A percentile compares a stretch with the other conserved stretches of the same genome.
These are phyloP conservation scores for Limnothrissa miodon DNA, from an alignment of 2,113 vertebrate species.

Conservation along the genomic window DNA sequence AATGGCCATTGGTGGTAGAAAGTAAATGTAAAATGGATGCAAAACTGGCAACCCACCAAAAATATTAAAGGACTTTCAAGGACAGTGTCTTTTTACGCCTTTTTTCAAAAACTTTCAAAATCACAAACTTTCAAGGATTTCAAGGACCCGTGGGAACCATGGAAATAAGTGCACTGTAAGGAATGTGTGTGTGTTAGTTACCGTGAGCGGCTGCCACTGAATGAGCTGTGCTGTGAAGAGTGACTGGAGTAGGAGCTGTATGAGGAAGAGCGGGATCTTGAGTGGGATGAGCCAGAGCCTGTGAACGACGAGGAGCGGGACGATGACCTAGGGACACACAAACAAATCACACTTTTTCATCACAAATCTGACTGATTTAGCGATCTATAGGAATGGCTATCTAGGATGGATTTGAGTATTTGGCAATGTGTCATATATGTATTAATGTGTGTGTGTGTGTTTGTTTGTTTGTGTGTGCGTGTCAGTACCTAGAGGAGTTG, in stretches of 20 bases:
- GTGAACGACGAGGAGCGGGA: conserved; percentile 93
- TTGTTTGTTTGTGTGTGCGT: conserved; percentile 2
- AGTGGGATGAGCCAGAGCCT: conserved; percentile 86
- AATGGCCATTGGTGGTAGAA: too few relatives aligned
- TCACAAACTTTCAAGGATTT: too few relatives aligned
- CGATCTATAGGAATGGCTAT: too few relatives aligned
- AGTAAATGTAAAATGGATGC: too few relatives aligned
- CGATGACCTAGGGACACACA: conserved; percentile 78
- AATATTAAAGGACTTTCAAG: too few relatives aligned
- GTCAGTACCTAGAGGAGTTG: conserved; percentile 87
- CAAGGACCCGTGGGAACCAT: too few relatives aligned
- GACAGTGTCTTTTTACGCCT: too few relatives aligned
- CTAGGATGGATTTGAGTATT: not conserved
- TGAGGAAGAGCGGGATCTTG: conserved; percentile 80
- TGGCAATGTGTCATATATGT: too few relatives aligned
- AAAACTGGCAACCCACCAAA: too few relatives aligned
- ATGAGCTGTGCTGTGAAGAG: conserved; percentile 92
- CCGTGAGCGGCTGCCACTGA: conserved; percentile 95
- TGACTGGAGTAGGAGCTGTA: conserved; percentile 95
- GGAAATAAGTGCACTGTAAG: too few relatives aligned
- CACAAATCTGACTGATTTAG: not conserved
- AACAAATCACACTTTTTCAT: not conserved
- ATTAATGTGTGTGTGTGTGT: not conserved
- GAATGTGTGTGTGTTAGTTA: conserved; percentile 39
- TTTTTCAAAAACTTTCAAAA: too few relatives aligned